These are phyloP conservation scores for Harpalus rubripes DNA, from an alignment of 2,888 invertebrate genomes.

Conservation along the genomic window DNA sequence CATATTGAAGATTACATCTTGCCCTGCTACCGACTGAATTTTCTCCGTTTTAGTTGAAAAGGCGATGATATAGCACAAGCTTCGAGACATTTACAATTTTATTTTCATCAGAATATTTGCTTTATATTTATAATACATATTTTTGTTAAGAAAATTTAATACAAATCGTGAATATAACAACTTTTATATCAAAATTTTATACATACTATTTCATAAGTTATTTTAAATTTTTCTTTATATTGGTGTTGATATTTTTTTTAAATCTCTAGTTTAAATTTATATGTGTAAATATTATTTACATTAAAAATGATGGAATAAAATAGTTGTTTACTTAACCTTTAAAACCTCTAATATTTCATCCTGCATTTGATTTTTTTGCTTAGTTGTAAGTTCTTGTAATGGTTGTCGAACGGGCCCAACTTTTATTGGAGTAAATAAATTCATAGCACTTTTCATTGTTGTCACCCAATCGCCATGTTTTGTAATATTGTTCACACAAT, in stretches of 20 bases:
- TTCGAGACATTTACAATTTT: too few species aligned
- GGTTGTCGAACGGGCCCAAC: constrained; percentile 83
- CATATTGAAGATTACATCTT: too few species aligned
- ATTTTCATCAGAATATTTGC: not conserved
- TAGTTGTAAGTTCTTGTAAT: constrained; percentile 77
- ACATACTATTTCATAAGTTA: constrained; percentile 40
- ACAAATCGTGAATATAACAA: constrained; percentile 5
- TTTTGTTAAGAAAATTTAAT: constrained; percentile 4
- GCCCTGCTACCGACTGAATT: too few species aligned
- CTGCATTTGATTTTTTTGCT: constrained; percentile 63
- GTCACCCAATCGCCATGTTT: constrained; percentile 82
- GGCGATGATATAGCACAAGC: too few species aligned
- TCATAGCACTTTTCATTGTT: constrained; percentile 86
- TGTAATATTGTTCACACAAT: constrained; percentile 74
- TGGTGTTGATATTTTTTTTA: constrained; percentile 44
- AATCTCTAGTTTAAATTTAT: constrained; percentile 55
- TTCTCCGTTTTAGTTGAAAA: too few species aligned
- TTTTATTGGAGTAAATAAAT: constrained; percentile 80
- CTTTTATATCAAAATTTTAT: constrained; percentile 62
- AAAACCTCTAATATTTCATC: not conserved
- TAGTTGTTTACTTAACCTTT: not conserved
- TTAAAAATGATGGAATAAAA: constrained; percentile 60
- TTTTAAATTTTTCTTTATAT: constrained; percentile 25
- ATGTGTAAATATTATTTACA: constrained; percentile 64
- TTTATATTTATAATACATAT: constrained; percentile 14